phyloP scores from a whole-genome alignment of 1,140 invertebrate genomes.

The Vanessa atalanta region DNA sequence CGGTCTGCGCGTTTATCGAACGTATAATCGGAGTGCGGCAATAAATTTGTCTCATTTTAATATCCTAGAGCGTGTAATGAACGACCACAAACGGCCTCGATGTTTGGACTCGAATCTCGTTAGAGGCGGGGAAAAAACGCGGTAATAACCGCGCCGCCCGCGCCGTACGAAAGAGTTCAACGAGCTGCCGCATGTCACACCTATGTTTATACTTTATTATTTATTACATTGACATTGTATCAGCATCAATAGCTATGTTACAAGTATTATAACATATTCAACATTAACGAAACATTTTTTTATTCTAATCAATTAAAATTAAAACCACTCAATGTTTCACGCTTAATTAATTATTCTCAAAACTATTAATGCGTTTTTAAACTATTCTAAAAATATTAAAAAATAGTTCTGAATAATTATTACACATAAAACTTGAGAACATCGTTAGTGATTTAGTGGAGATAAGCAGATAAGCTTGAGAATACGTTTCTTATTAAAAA shows the following conservation, averaged over 20 bases:
- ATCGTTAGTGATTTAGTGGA: background rate
- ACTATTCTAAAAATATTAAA: background rate
- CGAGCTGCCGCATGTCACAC: constrained; percentile 43
- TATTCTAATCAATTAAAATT: too few species aligned
- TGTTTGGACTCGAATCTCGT: constrained; percentile 64
- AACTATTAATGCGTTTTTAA: too few species aligned
- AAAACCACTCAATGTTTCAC: too few species aligned
- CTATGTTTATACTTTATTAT: background rate
- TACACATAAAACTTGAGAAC: background rate
- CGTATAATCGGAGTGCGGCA: constrained; percentile 73
- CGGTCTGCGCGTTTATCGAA: constrained; percentile 77
- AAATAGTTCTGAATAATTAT: background rate
- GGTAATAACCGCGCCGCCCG: constrained; percentile 41
- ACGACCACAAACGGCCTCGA: constrained; percentile 56
- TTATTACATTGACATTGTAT: constrained; percentile 8
- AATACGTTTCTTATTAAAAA: constrained; percentile 22
- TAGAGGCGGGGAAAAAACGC: constrained; percentile 49
- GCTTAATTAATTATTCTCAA: too few species aligned
- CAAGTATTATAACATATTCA: background rate
- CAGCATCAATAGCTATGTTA: background rate
- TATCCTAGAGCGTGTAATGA: constrained; percentile 73
- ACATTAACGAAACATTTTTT: too few species aligned
- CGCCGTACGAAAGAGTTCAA: constrained; percentile 71
- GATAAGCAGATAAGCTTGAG: constrained; percentile 16
- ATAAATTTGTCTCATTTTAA: constrained; percentile 81